Evolutionary conservation across 2,113 vertebrate species (phyloP), one percentile per base, ranked within the genome.

Genomic region (Semicossyphus pulcher): DNA sequence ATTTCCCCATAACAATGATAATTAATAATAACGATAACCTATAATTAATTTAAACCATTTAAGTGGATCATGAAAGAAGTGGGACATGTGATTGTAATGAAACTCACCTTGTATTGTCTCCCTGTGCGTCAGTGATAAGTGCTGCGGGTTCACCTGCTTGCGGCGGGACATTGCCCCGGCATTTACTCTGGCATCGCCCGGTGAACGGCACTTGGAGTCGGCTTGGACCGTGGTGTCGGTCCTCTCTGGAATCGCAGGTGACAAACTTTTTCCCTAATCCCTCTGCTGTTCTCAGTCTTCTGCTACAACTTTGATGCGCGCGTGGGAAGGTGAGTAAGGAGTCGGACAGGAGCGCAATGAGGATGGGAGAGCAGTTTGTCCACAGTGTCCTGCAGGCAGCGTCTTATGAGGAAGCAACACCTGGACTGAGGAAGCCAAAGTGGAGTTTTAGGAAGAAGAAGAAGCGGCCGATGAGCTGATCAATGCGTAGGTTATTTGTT

Each of bases 81-180:
- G 16, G 60, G 36, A 7, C 5, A 56, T 59, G 1, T n/a, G n/a
- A n/a, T 28, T 54, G 15, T 3, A 52, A 51, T 47, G 5, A 4
- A 16, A 95, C 97, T 97, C 96, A 99, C 97, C 95, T 93, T 95
- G 94, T 92, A 95, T 89, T 90, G 95, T 95, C 92, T 98, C 97
- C 95, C 97, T 95, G 95, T 97, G 96, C 91, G 96, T 92, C 90
- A 94, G 89, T 86, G 94, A 96, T 92, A 98, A 96, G 95, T 99
- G 97, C 96, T 99, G 97, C 93, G 97, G 97, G 93, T 99, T 98
- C 94, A 97, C 97, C 96, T 99, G 97, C 95, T 99, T 99, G 95
- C 97, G 97, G 94, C 97, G 97, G 97, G 97, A 99, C 97, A 99
- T 99, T 94, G 97, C 96, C 97, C 96, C 95, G 94, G 96, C 97